A percentile compares a stretch with the other conserved stretches of the same genome.
Evolutionary conservation across 1,140 invertebrate species (phyloP).

Genomic region (Aphelenchoides avenae): DNA sequence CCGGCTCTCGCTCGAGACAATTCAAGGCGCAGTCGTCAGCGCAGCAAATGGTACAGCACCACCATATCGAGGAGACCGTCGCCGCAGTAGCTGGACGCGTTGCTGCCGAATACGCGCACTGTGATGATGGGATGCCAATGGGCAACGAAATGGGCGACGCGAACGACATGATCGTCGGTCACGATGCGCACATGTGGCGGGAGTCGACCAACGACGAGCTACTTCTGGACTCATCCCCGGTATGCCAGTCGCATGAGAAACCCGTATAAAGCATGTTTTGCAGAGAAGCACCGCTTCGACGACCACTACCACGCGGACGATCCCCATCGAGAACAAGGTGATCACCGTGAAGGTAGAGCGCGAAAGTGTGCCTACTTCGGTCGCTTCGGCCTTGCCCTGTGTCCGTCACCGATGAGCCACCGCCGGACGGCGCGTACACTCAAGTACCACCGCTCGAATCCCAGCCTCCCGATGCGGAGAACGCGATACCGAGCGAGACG

Average conservation of each 20-base stretch:
- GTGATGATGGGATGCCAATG: neutral
- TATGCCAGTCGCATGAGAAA: neutral
- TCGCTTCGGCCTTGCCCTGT: no score
- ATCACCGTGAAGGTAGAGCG: slow-evolving; percentile 7
- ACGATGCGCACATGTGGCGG: neutral
- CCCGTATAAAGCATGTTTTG: neutral
- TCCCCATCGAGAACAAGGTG: slow-evolving; percentile 7
- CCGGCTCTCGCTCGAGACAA: neutral
- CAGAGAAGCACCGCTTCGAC: neutral
- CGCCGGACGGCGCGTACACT: no score
- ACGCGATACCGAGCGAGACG: no score
- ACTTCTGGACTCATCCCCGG: no score
- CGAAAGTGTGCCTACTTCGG: neutral
- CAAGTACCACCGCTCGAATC: no score
- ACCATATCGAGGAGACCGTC: slow-evolving; percentile 26
- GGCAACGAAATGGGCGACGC: neutral
- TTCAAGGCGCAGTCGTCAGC: slow-evolving; percentile 13
- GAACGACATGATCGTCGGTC: neutral
- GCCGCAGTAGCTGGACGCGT: slow-evolving; percentile 26
- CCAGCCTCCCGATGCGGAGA: no score
- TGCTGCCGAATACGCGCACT: slow-evolving; percentile 22
- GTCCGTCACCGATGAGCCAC: no score
- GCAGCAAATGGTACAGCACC: slow-evolving; percentile 14
- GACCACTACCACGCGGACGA: slow-evolving; percentile 1
- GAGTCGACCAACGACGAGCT: neutral